phyloP scores from a whole-genome alignment of 2,113 vertebrate genomes.

The Macrotis lagotis region DNA sequence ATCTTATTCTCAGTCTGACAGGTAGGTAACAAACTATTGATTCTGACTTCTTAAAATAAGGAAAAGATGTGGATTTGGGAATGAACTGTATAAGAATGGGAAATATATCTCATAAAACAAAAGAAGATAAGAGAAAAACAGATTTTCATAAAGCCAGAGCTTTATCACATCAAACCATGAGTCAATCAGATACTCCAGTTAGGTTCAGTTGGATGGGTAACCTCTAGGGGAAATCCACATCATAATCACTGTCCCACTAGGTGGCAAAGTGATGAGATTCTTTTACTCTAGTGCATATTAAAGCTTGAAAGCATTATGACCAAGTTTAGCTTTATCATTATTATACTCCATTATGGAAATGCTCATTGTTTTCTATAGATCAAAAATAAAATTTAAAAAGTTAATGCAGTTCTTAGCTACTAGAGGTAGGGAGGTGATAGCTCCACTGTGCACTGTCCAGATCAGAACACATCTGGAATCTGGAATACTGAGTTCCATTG shows the following conservation, averaged over 20 bases:
- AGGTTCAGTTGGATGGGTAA: background rate
- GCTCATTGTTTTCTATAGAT: too few species aligned
- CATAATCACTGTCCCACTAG: background rate
- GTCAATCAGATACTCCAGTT: background rate
- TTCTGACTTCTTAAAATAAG: conserved; percentile 58
- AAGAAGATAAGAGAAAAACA: conserved; percentile 44
- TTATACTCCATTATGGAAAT: too few species aligned
- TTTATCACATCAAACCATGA: background rate
- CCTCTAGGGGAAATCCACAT: accelerated
- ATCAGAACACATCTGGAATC: background rate
- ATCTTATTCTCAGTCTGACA: conserved; percentile 48
- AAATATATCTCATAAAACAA: conserved; percentile 29
- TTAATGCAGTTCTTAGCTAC: background rate
- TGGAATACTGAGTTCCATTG: background rate
- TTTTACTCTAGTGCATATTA: accelerated
- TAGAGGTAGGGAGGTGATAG: background rate
- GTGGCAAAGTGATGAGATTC: background rate
- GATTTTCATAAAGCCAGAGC: background rate
- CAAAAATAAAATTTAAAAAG: background rate
- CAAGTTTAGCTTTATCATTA: background rate
- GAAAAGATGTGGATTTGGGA: conserved; percentile 41
- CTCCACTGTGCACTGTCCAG: background rate
- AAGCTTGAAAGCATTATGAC: background rate
- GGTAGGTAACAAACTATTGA: conserved; percentile 57
- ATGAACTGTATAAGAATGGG: background rate